Percentiles rank a stretch among this genome's conserved stretches.
These are phyloP conservation scores for Tychaedon coryphoeus DNA, from an alignment of 2,113 vertebrate genomes.

Conservation along the genomic window DNA sequence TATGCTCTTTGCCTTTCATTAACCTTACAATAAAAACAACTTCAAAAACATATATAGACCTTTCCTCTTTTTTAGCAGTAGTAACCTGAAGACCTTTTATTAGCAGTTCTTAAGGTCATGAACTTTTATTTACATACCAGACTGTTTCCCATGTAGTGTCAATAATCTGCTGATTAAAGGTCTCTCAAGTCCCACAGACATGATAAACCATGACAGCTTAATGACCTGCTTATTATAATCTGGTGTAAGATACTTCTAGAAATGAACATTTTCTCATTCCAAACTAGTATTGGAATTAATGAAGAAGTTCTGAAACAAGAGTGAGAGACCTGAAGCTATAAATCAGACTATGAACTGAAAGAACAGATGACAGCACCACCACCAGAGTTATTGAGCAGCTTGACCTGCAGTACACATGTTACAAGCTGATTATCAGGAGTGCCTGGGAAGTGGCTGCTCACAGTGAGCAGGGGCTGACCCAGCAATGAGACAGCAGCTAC, in stretches of 20 bases:
- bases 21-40: not conserved
- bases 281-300: not conserved
- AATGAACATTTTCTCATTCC: not conserved
- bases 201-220: not conserved
- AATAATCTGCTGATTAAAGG: slow-evolving; percentile 44
- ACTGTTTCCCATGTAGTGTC: not conserved
- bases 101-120: not conserved
- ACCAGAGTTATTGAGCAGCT: not conserved
- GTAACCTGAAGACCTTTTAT: not conserved
- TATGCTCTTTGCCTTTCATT: not conserved
- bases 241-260: not conserved
- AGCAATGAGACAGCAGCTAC: not conserved
- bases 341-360: not conserved
- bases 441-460: not conserved
- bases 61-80: not conserved
- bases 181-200: not conserved
- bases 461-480: fast-evolving
- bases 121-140: slow-evolving; percentile 7
- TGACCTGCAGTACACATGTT: not conserved
- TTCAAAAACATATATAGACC: not conserved
- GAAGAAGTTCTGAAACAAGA: not conserved
- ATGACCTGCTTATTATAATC: not conserved
- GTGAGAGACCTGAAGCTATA: not conserved
- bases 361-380: not conserved
- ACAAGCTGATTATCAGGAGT: not conserved